These are phyloP conservation scores for Euwallacea similis DNA, from an alignment of 1,140 invertebrate species.

Conservation along the genomic window DNA sequence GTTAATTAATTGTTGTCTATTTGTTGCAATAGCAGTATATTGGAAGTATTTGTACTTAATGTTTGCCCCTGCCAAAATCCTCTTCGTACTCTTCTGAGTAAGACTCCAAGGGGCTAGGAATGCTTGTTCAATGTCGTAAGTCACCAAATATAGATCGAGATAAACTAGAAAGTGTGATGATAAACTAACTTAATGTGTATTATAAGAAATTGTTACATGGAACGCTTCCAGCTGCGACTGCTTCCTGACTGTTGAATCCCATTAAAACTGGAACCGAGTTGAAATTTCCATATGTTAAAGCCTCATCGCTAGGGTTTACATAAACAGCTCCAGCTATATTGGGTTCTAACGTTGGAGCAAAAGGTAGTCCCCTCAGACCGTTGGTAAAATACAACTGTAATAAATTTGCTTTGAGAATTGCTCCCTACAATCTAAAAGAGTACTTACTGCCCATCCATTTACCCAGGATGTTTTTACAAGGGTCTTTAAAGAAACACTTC, in stretches of 20 bases:
- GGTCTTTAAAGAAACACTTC: not conserved
- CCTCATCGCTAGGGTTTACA: conserved; percentile 9
- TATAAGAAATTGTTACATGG: conserved; percentile 7
- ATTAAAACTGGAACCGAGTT: conserved; percentile 11
- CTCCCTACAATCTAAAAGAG: not conserved
- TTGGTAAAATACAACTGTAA: not conserved
- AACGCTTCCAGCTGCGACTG: not conserved
- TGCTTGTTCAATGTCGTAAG: not conserved
- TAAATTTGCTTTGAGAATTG: not conserved
- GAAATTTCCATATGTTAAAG: conserved; percentile 4
- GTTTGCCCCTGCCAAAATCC: not conserved
- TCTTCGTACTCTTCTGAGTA: not conserved
- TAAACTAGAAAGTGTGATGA: conserved; percentile 3
- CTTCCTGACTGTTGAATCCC: conserved; percentile 25
- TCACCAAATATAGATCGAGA: not conserved
- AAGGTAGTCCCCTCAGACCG: conserved; percentile 14
- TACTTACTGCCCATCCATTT: not conserved
- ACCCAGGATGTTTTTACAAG: not conserved
- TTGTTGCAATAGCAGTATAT: not conserved
- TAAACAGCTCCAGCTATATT: conserved; percentile 10
- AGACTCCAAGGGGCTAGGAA: conserved; percentile 8
- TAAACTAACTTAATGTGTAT: not conserved
- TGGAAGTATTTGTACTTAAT: conserved; percentile 7
- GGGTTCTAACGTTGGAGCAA: conserved; percentile 10
- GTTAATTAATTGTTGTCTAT: conserved; percentile 5